Conservation (phyloP, 2,797 vertebrate species). For the Lacerta agilis region DNA sequence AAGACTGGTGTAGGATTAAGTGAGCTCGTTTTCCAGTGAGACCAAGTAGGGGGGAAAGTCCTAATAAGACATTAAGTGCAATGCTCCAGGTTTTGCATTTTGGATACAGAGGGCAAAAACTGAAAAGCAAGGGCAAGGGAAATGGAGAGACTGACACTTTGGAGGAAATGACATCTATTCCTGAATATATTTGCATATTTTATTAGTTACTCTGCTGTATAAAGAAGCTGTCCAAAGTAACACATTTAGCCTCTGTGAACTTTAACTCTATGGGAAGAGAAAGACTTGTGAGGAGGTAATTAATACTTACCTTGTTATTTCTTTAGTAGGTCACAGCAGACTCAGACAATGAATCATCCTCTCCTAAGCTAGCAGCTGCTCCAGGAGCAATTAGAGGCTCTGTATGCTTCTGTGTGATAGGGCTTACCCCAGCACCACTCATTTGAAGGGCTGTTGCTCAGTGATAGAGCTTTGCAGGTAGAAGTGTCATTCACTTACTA, state of each 20-base stretch:
- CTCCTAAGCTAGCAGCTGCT: neutral
- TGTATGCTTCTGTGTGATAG: neutral
- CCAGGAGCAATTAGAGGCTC: neutral
- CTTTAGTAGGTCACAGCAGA: neutral
- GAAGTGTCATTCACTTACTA: too few species aligned
- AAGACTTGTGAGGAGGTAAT: neutral
- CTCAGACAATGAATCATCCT: neutral
- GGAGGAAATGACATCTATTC: neutral
- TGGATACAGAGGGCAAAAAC: too few species aligned
- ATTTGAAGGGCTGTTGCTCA: too few species aligned
- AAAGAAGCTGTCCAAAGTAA: neutral
- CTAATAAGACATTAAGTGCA: neutral
- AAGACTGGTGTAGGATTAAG: too few species aligned
- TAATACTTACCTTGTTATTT: conserved; percentile 5
- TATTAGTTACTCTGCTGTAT: neutral
- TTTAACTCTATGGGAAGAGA: neutral
- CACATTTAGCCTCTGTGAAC: neutral
- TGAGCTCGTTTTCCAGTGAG: neutral
- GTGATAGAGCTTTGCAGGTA: too few species aligned
- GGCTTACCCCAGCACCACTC: neutral
- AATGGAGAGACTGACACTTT: neutral
- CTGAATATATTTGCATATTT: neutral
- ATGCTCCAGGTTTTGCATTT: neutral
- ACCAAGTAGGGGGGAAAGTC: neutral
- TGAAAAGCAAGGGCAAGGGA: neutral